Base-by-base conservation (phyloP, 2,888 invertebrate species). In the Mimachlamys varia region DNA sequence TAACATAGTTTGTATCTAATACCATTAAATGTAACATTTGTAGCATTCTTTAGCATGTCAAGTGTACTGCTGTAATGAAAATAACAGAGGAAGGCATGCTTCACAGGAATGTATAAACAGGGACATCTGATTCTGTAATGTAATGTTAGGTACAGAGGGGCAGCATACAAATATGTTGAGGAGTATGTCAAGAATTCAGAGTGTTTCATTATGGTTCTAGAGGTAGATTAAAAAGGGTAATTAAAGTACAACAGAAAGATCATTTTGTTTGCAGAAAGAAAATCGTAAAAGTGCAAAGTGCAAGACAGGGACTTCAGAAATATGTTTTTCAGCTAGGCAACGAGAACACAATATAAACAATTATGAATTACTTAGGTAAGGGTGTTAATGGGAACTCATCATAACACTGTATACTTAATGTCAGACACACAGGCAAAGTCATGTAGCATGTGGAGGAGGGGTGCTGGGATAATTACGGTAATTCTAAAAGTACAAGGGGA, bases 401-500 rank as follows among this genome's bases (percentile, higher is more conserved):
- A n/a, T 1, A 62, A 3, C 76, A 76, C 33, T 76, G 33, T 33
- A 58, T 22, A 58, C 58, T 58, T 58, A 22, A 58, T 58, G 22
- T 22, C 58, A 58, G 58, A 58, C 22, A 22, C n/a, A 58, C 19
- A 19, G n/a, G n/a, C 58, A 58, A 58, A 58, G 76, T 76, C 10
- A n/a, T 10, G 33, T 76, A 33, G 10, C 19, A 76, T 22, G 33
- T n/a, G 62, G 27, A 76, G 62, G n/a, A n/a, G 55, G 55, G 19
- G 27, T 76, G 76, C 27, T 76, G 33, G 27, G 76, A 33, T 76
- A 2, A 76, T 76, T 76, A 76, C 12, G 13, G 76, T 13, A 27
- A 22, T 76, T 33, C 33, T 76, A 76, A 76, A 76, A 76, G 76
- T 76, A 33, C 76, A 76, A 58, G 15, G 76, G 76, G 76, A 76